phyloP scores from a whole-genome alignment of 2,113 vertebrate species.

The Amphiprion ocellaris region DNA sequence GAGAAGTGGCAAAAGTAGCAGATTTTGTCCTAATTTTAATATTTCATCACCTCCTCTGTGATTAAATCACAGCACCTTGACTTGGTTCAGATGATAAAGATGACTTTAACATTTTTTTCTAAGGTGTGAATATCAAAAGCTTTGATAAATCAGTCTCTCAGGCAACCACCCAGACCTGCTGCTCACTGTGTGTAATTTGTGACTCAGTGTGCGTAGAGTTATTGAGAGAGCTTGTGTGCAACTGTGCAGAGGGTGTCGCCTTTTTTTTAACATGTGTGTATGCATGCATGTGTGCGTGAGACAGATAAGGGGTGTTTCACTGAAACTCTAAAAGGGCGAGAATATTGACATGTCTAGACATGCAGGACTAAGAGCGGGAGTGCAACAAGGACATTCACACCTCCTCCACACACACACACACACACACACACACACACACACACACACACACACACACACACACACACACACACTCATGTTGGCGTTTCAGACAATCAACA shows the following conservation, averaged over 20 bases:
- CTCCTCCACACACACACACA: neutral
- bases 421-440: too few species aligned
- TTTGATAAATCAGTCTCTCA: constrained; percentile 27
- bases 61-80: neutral
- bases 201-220: constrained; percentile 60
- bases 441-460: too few species aligned
- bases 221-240: constrained; percentile 8
- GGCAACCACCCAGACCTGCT: constrained; percentile 42
- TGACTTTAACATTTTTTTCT: constrained; percentile 24
- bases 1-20: neutral
- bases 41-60: constrained; percentile 15
- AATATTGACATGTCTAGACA: constrained; percentile 75
- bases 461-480: constrained; percentile 2
- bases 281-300: constrained; percentile 23
- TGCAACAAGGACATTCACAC: constrained; percentile 62
- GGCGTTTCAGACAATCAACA: constrained; percentile 63
- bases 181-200: constrained; percentile 53
- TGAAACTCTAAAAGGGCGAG: constrained; percentile 53
- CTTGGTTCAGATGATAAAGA: neutral
- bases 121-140: constrained; percentile 33
- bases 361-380: constrained; percentile 46
- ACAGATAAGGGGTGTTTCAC: constrained; percentile 59
- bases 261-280: neutral
- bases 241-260: neutral
- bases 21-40: neutral